These are phyloP conservation scores for Schizaphis graminum DNA, from an alignment of 2,888 invertebrate genomes.

Conservation along the genomic window DNA sequence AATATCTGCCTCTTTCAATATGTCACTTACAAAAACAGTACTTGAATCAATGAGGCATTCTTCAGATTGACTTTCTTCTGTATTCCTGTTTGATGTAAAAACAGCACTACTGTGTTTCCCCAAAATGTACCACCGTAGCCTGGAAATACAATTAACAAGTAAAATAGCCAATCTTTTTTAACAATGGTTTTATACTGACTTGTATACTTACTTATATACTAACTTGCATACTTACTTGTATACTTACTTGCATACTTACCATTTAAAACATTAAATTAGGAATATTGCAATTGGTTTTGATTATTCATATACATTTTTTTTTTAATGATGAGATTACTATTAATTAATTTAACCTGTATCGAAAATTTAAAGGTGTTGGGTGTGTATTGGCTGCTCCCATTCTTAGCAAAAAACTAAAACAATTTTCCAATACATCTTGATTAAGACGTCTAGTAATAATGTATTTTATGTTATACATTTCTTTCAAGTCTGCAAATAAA, in stretches of 20 bases:
- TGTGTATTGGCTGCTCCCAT: slow-evolving; percentile 20
- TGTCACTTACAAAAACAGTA: neutral
- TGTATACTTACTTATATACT: no score
- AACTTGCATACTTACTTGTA: no score
- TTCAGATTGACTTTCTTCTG: slow-evolving; percentile 1
- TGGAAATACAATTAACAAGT: no score
- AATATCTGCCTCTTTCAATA: slow-evolving; percentile 13
- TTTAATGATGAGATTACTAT: no score
- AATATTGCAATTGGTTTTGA: neutral
- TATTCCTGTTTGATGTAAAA: slow-evolving; percentile 18
- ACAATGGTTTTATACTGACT: no score
- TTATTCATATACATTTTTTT: no score
- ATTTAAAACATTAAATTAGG: no score
- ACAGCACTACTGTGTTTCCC: neutral
- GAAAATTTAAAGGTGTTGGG: neutral
- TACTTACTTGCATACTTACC: no score
- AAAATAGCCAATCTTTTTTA: no score
- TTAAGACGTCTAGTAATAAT: slow-evolving; percentile 19
- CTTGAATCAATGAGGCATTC: slow-evolving; percentile 24
- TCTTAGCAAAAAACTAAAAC: slow-evolving; percentile 19
- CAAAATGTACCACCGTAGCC: neutral
- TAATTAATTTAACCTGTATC: neutral
- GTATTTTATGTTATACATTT: slow-evolving; percentile 11
- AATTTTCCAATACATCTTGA: slow-evolving; percentile 31
- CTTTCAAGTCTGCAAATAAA: neutral